phyloP scores from a whole-genome alignment of 2,113 vertebrate species.

The Pedetes capensis region DNA sequence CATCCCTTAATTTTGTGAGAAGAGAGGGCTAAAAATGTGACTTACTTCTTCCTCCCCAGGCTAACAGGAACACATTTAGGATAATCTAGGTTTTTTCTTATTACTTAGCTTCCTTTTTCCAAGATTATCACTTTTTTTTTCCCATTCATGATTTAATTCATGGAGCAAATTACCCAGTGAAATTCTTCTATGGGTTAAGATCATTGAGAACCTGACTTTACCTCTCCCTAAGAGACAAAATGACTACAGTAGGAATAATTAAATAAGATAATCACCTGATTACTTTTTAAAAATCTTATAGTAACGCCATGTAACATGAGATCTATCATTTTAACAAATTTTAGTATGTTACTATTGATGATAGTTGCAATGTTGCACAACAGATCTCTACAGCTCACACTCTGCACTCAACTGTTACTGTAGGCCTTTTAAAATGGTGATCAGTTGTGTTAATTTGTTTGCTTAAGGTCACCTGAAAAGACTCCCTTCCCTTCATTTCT shows the following conservation, averaged over 20 bases:
- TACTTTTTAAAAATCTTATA: neutral
- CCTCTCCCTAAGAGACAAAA: neutral
- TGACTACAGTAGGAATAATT: neutral
- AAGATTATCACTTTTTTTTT: neutral
- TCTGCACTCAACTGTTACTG: neutral
- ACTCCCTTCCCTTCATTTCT: neutral
- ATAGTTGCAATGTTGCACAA: rapidly evolving
- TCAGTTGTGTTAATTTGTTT: neutral
- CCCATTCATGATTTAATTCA: neutral
- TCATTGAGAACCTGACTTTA: neutral
- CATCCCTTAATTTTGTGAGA: neutral
- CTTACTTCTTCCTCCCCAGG: neutral
- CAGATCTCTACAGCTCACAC: neutral
- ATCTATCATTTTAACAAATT: neutral
- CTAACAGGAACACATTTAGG: neutral
- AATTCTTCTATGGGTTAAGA: neutral
- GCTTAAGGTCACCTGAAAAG: neutral
- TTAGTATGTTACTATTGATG: neutral
- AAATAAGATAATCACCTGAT: neutral
- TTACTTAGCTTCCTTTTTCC: neutral
- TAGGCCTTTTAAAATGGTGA: neutral
- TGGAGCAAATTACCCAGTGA: neutral
- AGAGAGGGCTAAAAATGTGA: neutral
- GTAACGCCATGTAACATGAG: neutral
- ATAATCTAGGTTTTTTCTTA: neutral